Evolutionary conservation across 2,113 vertebrate species (phyloP).

Genomic region (Passer domesticus): DNA sequence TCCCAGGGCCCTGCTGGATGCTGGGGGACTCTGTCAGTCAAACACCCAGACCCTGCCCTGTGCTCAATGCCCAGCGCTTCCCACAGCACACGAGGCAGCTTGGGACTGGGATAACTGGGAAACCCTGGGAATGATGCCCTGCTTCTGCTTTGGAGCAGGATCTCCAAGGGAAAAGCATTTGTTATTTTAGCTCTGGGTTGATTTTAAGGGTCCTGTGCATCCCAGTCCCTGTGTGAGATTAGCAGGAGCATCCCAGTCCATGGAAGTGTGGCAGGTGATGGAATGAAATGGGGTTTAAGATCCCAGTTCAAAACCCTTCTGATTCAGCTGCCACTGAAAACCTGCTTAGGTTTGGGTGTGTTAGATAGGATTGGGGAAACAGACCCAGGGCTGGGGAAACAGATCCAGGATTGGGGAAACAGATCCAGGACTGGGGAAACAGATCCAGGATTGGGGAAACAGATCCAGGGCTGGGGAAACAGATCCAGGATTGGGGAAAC

Average conservation of each 20-base stretch:
- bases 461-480: not conserved
- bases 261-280: not conserved
- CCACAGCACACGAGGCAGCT: not conserved
- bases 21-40: conserved; percentile 21
- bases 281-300: not conserved
- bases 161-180: not conserved
- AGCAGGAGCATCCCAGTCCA: not conserved
- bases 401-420: not conserved
- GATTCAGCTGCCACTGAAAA: not conserved
- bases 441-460: not conserved
- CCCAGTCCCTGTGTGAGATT: fast-evolving
- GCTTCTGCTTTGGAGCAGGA: not conserved
- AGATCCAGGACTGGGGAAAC: not conserved
- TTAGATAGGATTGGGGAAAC: not conserved
- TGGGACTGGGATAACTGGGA: not conserved
- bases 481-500: not conserved
- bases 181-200: not conserved
- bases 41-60: conserved; percentile 14
- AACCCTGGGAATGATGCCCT: not conserved
- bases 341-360: not conserved
- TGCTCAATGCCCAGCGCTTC: not conserved
- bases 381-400: not conserved
- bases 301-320: not conserved
- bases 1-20: conserved; percentile 39
- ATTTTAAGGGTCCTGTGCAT: not conserved